Conservation (phyloP, 2,113 vertebrate species). For the Hirundichthys speculiger region DNA sequence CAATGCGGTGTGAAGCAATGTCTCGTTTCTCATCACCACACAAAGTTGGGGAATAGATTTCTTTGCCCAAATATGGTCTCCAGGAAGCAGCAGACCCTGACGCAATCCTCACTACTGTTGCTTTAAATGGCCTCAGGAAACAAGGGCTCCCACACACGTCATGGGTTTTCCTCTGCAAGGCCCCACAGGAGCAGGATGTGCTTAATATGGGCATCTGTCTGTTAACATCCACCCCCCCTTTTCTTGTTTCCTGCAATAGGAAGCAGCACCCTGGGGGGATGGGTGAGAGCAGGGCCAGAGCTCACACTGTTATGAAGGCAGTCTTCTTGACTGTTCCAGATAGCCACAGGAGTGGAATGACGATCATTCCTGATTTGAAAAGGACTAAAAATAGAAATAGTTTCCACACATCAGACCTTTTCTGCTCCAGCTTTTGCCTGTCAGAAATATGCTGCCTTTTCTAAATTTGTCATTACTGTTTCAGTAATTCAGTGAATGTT, state of each 20-base stretch:
- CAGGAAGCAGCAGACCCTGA: constrained; percentile 51
- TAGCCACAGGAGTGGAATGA: not conserved
- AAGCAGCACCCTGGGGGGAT: constrained; percentile 60
- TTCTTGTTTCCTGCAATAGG: constrained; percentile 49
- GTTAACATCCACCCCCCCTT: constrained; percentile 6
- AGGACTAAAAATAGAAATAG: constrained; percentile 1
- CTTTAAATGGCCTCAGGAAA: constrained; percentile 73
- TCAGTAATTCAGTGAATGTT: too few relatives aligned
- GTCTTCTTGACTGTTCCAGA: constrained; percentile 12
- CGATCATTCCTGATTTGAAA: constrained; percentile 3
- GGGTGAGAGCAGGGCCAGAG: constrained; percentile 46
- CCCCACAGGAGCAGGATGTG: constrained; percentile 56
- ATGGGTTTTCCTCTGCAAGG: constrained; percentile 68
- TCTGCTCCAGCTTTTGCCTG: not conserved
- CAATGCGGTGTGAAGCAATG: not conserved
- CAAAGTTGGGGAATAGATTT: constrained; percentile 3
- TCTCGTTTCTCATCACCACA: not conserved
- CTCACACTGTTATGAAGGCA: not conserved
- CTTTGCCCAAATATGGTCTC: constrained; percentile 63
- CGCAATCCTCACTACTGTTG: constrained; percentile 32
- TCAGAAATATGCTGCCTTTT: too few relatives aligned
- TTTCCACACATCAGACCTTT: not conserved
- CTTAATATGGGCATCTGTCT: constrained; percentile 67
- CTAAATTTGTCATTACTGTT: too few relatives aligned
- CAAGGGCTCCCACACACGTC: constrained; percentile 65